phyloP scores from a whole-genome alignment of 2,888 invertebrate species.

The Chydorus sphaericus region DNA sequence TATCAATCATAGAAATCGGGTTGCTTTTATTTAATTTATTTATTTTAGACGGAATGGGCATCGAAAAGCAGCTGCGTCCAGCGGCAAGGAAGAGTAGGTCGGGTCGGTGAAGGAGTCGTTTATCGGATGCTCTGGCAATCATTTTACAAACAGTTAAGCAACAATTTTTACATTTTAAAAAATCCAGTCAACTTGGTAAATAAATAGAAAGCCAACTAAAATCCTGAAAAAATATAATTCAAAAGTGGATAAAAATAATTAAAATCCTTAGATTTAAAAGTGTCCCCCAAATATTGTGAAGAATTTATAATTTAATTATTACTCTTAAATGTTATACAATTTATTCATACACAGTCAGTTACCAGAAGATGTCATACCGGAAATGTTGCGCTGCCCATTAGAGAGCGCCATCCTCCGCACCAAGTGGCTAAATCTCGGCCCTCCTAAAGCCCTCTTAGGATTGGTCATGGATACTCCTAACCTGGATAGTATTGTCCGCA shows the following conservation, averaged over 20 bases:
- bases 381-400: conserved; percentile 65
- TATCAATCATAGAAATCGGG: too few species aligned
- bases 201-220: too few species aligned
- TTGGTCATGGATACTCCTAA: conserved; percentile 77
- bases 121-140: conserved; percentile 56
- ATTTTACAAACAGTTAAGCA: background rate
- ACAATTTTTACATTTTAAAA: too few species aligned
- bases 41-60: conserved; percentile 58
- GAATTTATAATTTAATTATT: too few species aligned
- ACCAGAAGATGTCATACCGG: conserved; percentile 45
- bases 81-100: conserved; percentile 77
- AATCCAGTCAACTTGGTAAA: too few species aligned
- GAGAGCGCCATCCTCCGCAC: conserved; percentile 62
- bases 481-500: conserved; percentile 59
- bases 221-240: too few species aligned
- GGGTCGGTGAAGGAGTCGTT: conserved; percentile 68
- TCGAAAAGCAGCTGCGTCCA: conserved; percentile 79
- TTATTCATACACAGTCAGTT: too few species aligned
- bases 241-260: too few species aligned
- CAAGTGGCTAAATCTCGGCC: conserved; percentile 66
- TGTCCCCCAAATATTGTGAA: too few species aligned
- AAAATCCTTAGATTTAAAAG: too few species aligned
- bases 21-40: too few species aligned
- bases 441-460: conserved; percentile 63
- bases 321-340: too few species aligned